phyloP scores from a whole-genome alignment of 1,140 invertebrate genomes.

The Teleogryllus occipitalis region DNA sequence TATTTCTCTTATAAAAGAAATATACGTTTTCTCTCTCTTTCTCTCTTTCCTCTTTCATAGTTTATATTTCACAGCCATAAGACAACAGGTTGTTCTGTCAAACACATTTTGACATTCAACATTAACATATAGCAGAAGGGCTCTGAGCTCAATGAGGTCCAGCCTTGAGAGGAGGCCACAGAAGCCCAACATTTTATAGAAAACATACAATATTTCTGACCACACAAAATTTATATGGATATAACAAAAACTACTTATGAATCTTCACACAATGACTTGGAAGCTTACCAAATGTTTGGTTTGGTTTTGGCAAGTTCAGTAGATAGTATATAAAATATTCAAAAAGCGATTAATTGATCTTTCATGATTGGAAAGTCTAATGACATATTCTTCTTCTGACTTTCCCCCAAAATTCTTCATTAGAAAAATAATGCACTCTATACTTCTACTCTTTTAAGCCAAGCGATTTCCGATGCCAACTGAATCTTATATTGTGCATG shows the following conservation, averaged over 20 bases:
- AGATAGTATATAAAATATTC: not conserved
- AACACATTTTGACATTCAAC: not conserved
- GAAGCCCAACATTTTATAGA: not conserved
- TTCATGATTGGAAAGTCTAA: not conserved
- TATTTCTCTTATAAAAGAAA: not conserved
- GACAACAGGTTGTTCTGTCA: not conserved
- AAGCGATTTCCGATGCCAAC: not conserved
- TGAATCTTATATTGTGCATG: not conserved
- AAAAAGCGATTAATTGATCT: not conserved
- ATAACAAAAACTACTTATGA: not conserved
- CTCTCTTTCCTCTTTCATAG: not conserved
- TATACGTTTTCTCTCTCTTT: not conserved
- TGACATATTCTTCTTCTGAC: not conserved
- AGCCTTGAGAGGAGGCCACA: not conserved
- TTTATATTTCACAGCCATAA: slow-evolving; percentile 1
- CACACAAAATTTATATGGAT: not conserved
- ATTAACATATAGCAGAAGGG: not conserved
- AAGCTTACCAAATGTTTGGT: not conserved
- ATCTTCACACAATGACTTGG: not conserved
- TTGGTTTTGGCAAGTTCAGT: not conserved
- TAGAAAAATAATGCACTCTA: not conserved
- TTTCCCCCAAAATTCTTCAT: not conserved
- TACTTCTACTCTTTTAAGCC: not conserved
- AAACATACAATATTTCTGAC: not conserved
- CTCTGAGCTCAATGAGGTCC: not conserved